Evolutionary conservation across 53 echinoderm and acorn worm genomes (phyloP).

Genomic region (Paracentrotus lividus): DNA sequence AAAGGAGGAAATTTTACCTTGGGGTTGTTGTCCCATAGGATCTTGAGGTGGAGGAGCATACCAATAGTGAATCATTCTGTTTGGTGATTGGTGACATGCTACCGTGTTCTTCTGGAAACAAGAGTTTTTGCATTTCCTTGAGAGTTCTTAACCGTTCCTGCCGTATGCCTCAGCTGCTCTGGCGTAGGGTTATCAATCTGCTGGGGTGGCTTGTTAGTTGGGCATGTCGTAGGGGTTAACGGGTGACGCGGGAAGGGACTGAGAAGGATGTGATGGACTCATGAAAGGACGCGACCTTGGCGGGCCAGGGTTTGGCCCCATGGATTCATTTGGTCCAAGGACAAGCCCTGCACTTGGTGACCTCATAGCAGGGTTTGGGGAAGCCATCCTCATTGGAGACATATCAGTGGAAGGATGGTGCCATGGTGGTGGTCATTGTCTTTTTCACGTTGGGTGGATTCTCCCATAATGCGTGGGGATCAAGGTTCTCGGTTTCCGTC

Average conservation of each 20-base stretch:
- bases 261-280: conserved; percentile 81
- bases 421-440: conserved; percentile 79
- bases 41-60: conserved; percentile 62
- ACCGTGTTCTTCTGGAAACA: conserved; percentile 96
- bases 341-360: conserved; percentile 53
- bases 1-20: too few species aligned
- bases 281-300: conserved; percentile 80
- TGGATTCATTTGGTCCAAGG: neutral
- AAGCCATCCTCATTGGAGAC: conserved; percentile 80
- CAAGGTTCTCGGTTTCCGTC: conserved; percentile 98
- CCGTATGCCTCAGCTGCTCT: conserved; percentile 91
- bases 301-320: conserved; percentile 67
- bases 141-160: conserved; percentile 89
- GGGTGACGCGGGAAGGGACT: conserved; percentile 66
- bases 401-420: conserved; percentile 79
- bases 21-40: conserved; percentile 65
- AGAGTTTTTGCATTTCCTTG: conserved; percentile 93
- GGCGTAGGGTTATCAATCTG: conserved; percentile 96
- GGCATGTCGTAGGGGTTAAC: conserved; percentile 85
- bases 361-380: conserved; percentile 80
- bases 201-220: conserved; percentile 84
- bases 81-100: conserved; percentile 87
- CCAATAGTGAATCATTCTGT: conserved; percentile 91
- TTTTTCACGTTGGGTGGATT: conserved; percentile 93
- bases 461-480: conserved; percentile 99